Percentiles rank a stretch among this genome's conserved stretches.
phyloP scores from a whole-genome alignment of 2,888 invertebrate species.

The Neoaliturus tenellus region DNA sequence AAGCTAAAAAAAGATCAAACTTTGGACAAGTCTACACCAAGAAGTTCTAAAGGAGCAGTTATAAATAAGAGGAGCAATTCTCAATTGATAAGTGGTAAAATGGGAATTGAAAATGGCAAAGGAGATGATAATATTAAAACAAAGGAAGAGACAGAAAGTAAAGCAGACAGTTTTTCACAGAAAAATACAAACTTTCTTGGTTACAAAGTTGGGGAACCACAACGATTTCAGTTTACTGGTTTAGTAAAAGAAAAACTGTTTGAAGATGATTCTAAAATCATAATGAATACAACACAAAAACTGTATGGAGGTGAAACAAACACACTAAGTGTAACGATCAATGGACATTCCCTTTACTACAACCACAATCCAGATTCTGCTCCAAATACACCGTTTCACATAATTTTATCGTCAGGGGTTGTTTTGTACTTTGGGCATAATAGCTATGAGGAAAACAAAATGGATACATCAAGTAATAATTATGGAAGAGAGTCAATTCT shows the following conservation, averaged over 20 bases:
- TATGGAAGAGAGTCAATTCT: neutral
- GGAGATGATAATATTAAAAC: neutral
- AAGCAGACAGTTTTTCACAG: neutral
- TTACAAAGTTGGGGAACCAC: neutral
- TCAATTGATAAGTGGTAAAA: neutral
- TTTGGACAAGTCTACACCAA: neutral
- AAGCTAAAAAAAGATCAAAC: neutral
- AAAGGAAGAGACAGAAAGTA: neutral
- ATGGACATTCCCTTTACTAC: slow-evolving; percentile 5
- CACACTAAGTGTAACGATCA: neutral
- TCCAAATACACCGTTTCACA: slow-evolving; percentile 1
- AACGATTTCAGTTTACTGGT: slow-evolving; percentile 1
- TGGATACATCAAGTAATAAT: neutral
- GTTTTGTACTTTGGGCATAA: slow-evolving; percentile 22
- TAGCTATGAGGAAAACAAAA: neutral
- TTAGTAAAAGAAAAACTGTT: neutral
- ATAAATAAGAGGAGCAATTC: neutral
- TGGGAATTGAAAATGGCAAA: neutral
- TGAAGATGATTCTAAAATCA: neutral
- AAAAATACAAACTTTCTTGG: neutral
- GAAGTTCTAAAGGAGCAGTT: neutral
- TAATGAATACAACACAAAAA: neutral
- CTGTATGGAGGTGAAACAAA: neutral
- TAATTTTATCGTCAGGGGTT: slow-evolving; percentile 50
- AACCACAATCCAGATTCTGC: neutral